Evolutionary conservation across 2,888 invertebrate genomes (phyloP).

Genomic region (Aporophyla nigra): DNA sequence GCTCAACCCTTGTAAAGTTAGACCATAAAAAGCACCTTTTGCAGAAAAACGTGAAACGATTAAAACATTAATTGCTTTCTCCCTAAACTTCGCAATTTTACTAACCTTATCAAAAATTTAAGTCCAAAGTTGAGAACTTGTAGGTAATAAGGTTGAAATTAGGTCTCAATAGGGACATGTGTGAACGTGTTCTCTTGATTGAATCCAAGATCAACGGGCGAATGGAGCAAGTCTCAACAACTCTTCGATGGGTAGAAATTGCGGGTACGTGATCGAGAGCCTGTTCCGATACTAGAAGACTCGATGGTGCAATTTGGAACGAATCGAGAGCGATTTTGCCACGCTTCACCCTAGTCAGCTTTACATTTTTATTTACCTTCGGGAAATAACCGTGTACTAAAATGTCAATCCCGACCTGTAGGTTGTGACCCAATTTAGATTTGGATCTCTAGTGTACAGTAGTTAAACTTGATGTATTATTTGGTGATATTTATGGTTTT

Average conservation of each 20-base stretch:
- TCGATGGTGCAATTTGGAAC: constrained; percentile 76
- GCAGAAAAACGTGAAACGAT: constrained; percentile 50
- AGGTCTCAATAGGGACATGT: constrained; percentile 50
- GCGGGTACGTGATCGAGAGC: constrained; percentile 79
- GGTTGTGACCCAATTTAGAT: constrained; percentile 61
- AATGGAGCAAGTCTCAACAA: constrained; percentile 68
- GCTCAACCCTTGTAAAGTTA: constrained; percentile 57
- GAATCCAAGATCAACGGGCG: constrained; percentile 66
- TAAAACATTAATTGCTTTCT: constrained; percentile 58
- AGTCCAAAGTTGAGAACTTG: constrained; percentile 20
- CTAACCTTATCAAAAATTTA: constrained; percentile 41
- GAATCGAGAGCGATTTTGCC: constrained; percentile 74
- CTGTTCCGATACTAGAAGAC: constrained; percentile 69
- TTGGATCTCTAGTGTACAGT: constrained; percentile 40
- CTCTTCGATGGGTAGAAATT: constrained; percentile 71
- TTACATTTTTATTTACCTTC: constrained; percentile 71
- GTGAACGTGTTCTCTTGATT: constrained; percentile 67
- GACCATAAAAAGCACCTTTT: constrained; percentile 57
- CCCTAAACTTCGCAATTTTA: constrained; percentile 45
- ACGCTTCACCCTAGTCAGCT: constrained; percentile 63
- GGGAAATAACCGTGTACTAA: constrained; percentile 59
- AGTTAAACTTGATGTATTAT: constrained; percentile 35
- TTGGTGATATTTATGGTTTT: constrained; percentile 17
- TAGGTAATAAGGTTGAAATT: constrained; percentile 36
- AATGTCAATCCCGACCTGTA: constrained; percentile 55